Conservation (phyloP, 2,797 vertebrate species). For the Mycteria americana region DNA sequence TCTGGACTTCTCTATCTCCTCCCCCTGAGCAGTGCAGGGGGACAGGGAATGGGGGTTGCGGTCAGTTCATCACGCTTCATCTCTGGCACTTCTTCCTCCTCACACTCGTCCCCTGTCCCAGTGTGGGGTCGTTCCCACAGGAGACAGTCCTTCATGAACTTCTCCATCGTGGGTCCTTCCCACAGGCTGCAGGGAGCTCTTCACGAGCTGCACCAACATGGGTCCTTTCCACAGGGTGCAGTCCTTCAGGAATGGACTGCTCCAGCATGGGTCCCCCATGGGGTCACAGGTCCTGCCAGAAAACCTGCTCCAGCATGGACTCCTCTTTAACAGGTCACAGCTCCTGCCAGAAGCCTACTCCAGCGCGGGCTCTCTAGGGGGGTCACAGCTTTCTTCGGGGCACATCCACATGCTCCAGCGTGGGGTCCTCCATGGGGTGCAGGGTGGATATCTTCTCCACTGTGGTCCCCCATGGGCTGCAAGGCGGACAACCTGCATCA, state of each 20-base stretch:
- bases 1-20: not conserved
- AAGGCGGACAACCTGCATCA: not conserved
- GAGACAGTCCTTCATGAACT: not conserved
- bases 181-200: not conserved
- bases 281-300: not conserved
- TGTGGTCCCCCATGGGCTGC: not conserved
- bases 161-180: not conserved
- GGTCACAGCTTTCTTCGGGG: not conserved
- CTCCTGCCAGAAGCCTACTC: not conserved
- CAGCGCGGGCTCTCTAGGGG: rapidly evolving
- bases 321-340: not conserved
- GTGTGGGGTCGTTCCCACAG: not conserved
- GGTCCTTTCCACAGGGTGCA: not conserved
- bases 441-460: not conserved
- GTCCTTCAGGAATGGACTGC: not conserved
- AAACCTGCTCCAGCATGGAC: not conserved
- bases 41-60: not conserved
- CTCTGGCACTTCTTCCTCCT: not conserved
- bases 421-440: not conserved
- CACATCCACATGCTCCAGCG: not conserved
- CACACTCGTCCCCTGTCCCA: not conserved
- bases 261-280: not conserved
- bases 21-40: not conserved
- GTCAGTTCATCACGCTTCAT: not conserved
- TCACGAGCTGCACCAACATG: not conserved